These are phyloP conservation scores for Zapornia atra DNA, from an alignment of 2,113 vertebrate species.

Conservation along the genomic window DNA sequence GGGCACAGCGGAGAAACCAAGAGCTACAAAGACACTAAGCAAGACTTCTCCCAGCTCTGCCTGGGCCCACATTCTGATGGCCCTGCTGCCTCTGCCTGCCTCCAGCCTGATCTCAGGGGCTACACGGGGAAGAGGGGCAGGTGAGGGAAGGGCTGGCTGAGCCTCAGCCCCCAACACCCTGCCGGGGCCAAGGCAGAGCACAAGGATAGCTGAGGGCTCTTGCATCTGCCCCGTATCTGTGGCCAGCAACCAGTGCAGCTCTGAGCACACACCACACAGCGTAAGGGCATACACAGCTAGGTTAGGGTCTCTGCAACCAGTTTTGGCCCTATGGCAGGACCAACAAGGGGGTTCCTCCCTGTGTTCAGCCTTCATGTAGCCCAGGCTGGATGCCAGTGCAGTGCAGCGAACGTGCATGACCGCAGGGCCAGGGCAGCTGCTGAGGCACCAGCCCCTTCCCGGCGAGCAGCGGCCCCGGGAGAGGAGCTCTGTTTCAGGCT, in stretches of 20 bases:
- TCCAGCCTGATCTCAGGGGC: not conserved
- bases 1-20: not conserved
- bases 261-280: accelerated
- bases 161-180: accelerated
- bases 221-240: no score
- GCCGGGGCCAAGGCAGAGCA: not conserved
- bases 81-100: not conserved
- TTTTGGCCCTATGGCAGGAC: accelerated
- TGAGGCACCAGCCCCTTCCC: not conserved
- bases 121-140: accelerated
- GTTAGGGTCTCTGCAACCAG: accelerated
- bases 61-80: accelerated
- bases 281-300: no score
- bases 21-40: not conserved
- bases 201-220: accelerated
- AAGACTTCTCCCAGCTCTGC: not conserved
- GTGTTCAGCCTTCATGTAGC: not conserved
- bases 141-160: not conserved
- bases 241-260: not conserved
- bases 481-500: constrained; percentile 37
- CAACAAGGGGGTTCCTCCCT: not conserved
- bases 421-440: not conserved
- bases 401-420: not conserved
- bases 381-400: not conserved
- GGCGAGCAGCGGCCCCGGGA: accelerated